Base-by-base conservation (phyloP, 2,888 invertebrate genomes). In the Clepsis dumicolana region DNA sequence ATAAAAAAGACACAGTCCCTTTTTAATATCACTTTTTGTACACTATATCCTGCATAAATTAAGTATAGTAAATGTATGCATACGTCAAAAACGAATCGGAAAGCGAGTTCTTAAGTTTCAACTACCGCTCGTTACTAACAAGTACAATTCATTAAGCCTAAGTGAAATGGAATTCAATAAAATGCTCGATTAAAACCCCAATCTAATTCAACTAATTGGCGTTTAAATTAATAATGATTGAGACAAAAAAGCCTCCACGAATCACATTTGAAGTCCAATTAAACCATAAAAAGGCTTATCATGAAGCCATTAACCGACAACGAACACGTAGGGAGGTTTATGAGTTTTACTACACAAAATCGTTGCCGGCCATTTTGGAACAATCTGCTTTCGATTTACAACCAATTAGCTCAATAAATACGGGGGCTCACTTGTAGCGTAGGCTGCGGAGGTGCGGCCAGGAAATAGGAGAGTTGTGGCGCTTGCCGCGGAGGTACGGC, bases 261-360 rank as follows among this genome's bases (percentile, higher is more conserved):
- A 83, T 75, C 73, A 77, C 76, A 77, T 85, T 86, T 82, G 79
- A 86, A 83, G 77, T 80, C 87, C 87, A 91, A 91, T 91, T 90
- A 90, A 86, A 84, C 83, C 85, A 90, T 91, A 92, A 92, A 91
- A 78, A 78, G 75, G 71, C 87, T 91, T 91, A 91, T 91, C 90
- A 87, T 86, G 86, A 83, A 84, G 81, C 85, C 83, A 91, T 92
- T 92, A 92, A 86, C 87, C 80, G 85, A 87, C 88, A 85, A 79
- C 80, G 80, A 81, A 87, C 88, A 82, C 84, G 80, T 85, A 84
- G 90, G 91, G 91, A 86, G 91, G 91, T 93, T 93, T 93, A 92
- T 91, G 89, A 89, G 89, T 86, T 92, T 90, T 87, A 91, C 90
- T 90, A 89, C 88, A 89, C 83, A 84, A 91, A 92, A 93, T 92